phyloP scores from a whole-genome alignment of 2,888 invertebrate species.

The Perithous albicinctus region DNA sequence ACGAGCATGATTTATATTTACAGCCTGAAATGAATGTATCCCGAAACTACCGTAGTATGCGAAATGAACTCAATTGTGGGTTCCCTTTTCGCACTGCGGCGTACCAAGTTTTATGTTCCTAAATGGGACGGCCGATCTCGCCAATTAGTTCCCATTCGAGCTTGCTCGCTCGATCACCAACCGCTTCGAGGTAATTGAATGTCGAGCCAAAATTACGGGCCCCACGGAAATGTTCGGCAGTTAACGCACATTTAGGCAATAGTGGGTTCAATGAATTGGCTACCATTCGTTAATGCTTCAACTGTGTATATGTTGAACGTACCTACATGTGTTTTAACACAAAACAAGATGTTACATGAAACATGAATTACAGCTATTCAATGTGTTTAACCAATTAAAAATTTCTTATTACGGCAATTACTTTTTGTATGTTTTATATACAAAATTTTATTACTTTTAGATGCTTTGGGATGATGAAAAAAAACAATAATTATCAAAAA shows the following conservation, averaged over 20 bases:
- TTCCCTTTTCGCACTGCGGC: conserved; percentile 5
- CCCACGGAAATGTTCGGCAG: conserved; percentile 17
- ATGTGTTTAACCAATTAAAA: neutral
- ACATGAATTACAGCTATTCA: neutral
- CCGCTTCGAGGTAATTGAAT: conserved; percentile 57
- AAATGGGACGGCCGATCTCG: conserved; percentile 4
- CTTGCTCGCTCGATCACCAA: neutral
- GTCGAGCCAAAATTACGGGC: conserved; percentile 49
- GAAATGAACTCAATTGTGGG: conserved; percentile 38
- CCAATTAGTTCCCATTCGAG: conserved; percentile 52
- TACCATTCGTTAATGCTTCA: conserved; percentile 6
- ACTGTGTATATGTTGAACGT: neutral
- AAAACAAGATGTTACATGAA: neutral
- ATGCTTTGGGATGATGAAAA: too few relatives aligned
- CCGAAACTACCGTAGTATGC: neutral
- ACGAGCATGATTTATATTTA: neutral
- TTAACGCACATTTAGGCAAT: conserved; percentile 21
- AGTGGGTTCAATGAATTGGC: conserved; percentile 27
- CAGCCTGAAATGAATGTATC: neutral
- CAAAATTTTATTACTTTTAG: too few relatives aligned
- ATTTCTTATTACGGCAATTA: too few relatives aligned
- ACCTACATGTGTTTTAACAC: neutral
- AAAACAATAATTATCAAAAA: too few relatives aligned
- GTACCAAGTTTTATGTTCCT: conserved; percentile 10
- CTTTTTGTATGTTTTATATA: too few relatives aligned